These are phyloP conservation scores for Eriosoma lanigerum DNA, from an alignment of 1,140 invertebrate species.

Conservation along the genomic window DNA sequence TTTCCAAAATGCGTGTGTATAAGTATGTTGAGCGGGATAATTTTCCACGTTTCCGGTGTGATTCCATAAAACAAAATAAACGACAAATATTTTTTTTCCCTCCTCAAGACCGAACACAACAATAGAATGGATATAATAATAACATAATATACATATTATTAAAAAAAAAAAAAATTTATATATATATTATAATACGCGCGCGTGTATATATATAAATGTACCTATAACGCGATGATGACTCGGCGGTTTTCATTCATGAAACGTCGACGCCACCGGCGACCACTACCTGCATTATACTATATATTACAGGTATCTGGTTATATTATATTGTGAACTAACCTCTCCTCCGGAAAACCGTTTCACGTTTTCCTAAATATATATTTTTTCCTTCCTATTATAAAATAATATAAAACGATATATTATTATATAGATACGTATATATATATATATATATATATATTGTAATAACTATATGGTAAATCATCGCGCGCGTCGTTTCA, in stretches of 20 bases:
- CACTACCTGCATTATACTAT: too few relatives aligned
- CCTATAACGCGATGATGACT: slow-evolving; percentile 38
- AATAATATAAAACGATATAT: too few relatives aligned
- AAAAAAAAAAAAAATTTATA: not conserved
- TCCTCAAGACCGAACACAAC: slow-evolving; percentile 6
- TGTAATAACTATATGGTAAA: not conserved
- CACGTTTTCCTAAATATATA: not conserved
- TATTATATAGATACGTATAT: not conserved
- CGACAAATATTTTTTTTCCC: slow-evolving; percentile 28
- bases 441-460: not conserved
- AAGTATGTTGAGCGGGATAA: not conserved
- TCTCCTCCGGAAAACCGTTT: slow-evolving; percentile 26
- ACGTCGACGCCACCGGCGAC: slow-evolving; percentile 39
- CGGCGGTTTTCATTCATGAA: slow-evolving; percentile 49
- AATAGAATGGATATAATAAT: slow-evolving; percentile 10
- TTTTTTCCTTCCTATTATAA: not conserved
- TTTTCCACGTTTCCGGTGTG: slow-evolving; percentile 49
- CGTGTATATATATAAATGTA: slow-evolving; percentile 2
- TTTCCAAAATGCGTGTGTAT: not conserved
- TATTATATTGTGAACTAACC: too few relatives aligned
- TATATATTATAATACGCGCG: not conserved
- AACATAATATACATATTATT: not conserved
- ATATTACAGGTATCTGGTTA: too few relatives aligned
- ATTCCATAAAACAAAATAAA: slow-evolving; percentile 39
- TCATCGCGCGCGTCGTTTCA: slow-evolving; percentile 33